phyloP scores from a whole-genome alignment of 2,797 vertebrate species.

The Eupleurogrammus muticus region DNA sequence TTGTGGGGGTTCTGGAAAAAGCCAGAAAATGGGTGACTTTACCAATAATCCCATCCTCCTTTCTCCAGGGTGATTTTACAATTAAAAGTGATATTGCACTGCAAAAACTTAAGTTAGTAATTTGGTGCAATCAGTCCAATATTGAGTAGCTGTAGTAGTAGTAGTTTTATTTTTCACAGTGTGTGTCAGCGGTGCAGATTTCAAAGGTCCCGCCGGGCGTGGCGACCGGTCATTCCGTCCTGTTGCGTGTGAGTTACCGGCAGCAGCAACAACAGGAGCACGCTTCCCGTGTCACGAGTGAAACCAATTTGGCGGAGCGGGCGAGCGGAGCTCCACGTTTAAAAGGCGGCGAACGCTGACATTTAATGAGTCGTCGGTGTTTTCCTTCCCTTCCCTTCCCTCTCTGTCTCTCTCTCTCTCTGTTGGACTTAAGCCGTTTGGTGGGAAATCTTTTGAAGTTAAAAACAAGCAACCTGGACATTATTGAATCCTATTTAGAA shows the following conservation, averaged over 20 bases:
- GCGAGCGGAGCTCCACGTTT: slow-evolving; percentile 38
- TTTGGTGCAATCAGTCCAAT: too few relatives aligned
- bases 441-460: slow-evolving; percentile 78
- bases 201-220: slow-evolving; percentile 25
- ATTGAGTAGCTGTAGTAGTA: too few relatives aligned
- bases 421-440: slow-evolving; percentile 76
- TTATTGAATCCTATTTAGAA: slow-evolving; percentile 75
- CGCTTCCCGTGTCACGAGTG: slow-evolving; percentile 14
- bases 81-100: slow-evolving; percentile 4
- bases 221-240: slow-evolving; percentile 40
- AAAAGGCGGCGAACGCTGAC: slow-evolving; percentile 68
- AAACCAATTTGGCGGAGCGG: slow-evolving; percentile 36
- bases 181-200: slow-evolving; percentile 20
- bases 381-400: slow-evolving; percentile 43
- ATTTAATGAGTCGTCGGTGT: slow-evolving; percentile 75
- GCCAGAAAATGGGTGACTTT: too few relatives aligned
- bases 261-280: not conserved
- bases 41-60: not conserved
- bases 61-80: not conserved
- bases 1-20: too few relatives aligned
- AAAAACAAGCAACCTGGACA: slow-evolving; percentile 81
- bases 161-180: too few relatives aligned
- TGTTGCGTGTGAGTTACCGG: slow-evolving; percentile 18
- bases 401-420: too few relatives aligned
- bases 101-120: too few relatives aligned